Conservation (phyloP, 2,113 vertebrate species). For the Panurus biarmicus region DNA sequence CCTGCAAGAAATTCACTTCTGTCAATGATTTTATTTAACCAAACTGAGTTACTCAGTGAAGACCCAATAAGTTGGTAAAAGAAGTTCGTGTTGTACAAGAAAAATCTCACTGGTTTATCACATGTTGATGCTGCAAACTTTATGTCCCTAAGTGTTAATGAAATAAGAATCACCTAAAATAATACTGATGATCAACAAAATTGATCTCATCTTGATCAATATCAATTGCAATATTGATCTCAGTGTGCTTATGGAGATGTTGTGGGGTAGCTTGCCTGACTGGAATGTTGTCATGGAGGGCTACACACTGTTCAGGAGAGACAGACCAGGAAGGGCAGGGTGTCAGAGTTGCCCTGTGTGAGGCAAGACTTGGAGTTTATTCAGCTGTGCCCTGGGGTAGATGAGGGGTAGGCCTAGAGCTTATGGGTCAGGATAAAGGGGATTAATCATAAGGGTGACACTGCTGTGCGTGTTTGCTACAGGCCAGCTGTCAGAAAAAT, state of each 20-base stretch:
- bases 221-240: not conserved
- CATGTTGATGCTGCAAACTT: not conserved
- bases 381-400: not conserved
- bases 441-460: not conserved
- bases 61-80: not conserved
- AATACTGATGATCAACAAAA: not conserved
- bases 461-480: not conserved
- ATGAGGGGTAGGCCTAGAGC: not conserved
- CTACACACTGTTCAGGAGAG: not conserved
- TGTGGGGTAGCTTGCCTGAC: not conserved
- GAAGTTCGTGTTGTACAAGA: not conserved
- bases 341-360: not conserved
- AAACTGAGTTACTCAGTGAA: not conserved
- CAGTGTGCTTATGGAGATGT: not conserved
- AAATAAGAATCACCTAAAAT: not conserved
- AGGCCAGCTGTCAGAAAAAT: not conserved
- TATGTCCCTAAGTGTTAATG: not conserved
- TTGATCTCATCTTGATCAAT: not conserved
- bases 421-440: not conserved
- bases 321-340: not conserved
- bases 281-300: not conserved
- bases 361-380: not conserved
- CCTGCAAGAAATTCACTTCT: constrained; percentile 31
- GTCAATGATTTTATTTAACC: not conserved
- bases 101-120: not conserved